Evolutionary conservation across 1,140 invertebrate genomes (phyloP).

Genomic region (Gryon sp.): DNA sequence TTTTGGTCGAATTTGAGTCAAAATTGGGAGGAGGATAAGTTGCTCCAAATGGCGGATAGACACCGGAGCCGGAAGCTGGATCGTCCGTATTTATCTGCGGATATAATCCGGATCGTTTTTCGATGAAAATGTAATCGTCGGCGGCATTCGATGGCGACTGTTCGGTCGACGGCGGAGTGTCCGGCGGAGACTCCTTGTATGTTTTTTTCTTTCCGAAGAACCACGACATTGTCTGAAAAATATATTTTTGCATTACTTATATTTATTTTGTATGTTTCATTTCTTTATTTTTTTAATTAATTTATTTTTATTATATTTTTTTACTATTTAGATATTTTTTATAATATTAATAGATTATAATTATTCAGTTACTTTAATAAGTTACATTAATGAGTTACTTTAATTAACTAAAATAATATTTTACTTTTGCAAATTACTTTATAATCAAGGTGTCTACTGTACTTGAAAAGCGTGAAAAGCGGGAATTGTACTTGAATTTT

Average conservation of each 20-base stretch:
- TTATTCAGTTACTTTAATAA: no score
- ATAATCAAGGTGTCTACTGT: no score
- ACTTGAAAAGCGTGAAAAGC: no score
- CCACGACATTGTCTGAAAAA: slow-evolving; percentile 76
- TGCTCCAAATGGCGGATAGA: slow-evolving; percentile 67
- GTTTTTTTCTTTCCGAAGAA: slow-evolving; percentile 77
- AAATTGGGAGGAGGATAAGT: slow-evolving; percentile 38
- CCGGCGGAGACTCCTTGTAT: slow-evolving; percentile 69
- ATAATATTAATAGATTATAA: no score
- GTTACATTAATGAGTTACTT: no score
- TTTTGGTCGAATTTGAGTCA: slow-evolving; percentile 13
- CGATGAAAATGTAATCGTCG: slow-evolving; percentile 71
- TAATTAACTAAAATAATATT: no score
- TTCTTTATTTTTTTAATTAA: not conserved
- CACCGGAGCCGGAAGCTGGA: slow-evolving; percentile 2
- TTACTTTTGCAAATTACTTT: no score
- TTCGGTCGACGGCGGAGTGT: slow-evolving; percentile 65
- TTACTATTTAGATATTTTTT: no score
- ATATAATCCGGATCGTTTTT: slow-evolving; percentile 49
- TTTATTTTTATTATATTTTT: no score
- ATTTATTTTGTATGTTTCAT: not conserved
- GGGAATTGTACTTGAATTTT: no score
- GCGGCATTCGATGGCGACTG: slow-evolving; percentile 18
- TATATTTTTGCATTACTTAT: not conserved
- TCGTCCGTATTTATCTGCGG: slow-evolving; percentile 15